Evolutionary conservation across 2,888 invertebrate genomes (phyloP), one percentile per base, ranked within the genome.

Genomic region (Argyra leucocephala): DNA sequence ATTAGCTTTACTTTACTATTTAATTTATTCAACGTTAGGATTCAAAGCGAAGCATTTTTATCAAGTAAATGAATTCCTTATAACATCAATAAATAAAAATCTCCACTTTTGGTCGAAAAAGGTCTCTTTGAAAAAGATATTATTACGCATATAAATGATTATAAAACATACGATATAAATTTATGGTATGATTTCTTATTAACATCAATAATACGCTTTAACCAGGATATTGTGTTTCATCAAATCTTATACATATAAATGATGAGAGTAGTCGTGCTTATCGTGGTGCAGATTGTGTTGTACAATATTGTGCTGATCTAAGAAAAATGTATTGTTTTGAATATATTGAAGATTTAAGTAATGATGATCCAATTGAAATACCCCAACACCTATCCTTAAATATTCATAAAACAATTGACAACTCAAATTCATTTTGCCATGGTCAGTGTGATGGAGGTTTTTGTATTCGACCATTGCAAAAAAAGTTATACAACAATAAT

Each of bases 301-400:
- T 90, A 9, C 89, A 91, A 75, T 96, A 93, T 76, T 93, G 93
- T 74, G 18, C 18, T 3, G 85, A 86, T 69, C 82, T 83, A 37
- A 85, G 85, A 67, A 88, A 88, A 68, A 84, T 85, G 72, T 83
- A 91, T 66, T 94, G 94, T 76, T 94, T 93, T 79, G 91, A 93
- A 78, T 89, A 90, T 72, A 83, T 89, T 70, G 75, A 78, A 67
- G 90, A 89, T 71, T 83, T 85, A 1, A 84, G 84, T 71, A 83
- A 84, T 67, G 84, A 84, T 31, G 86, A 73, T 2, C 76, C 88
- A 59, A 83, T 89, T 22, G 86, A 88, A 72, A 81, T 90, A 72
- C 88, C 90, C 4, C 89, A 88, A 69, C 90, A 90, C 78, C 89
- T 90, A 31, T 96, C 96, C 76, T 82, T 96, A 48, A 89, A 91